A percentile compares a stretch with the other conserved stretches of the same genome.
These are phyloP conservation scores for Epirrita christyi DNA, from an alignment of 2,888 invertebrate species.

Conservation along the genomic window DNA sequence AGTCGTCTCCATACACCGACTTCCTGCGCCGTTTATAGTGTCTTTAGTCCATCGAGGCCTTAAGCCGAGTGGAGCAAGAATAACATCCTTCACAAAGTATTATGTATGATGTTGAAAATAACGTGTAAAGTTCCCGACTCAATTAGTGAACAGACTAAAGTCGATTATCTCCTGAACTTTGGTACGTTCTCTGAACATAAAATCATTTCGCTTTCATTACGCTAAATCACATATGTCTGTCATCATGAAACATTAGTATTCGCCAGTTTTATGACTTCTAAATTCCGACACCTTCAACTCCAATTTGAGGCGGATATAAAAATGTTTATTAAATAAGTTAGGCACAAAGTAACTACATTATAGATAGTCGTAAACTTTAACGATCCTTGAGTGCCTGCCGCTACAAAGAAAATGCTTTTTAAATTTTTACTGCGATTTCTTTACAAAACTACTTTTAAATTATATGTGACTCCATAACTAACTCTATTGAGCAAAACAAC, in stretches of 20 bases:
- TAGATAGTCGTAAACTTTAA: conserved; percentile 12
- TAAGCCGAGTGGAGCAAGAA: too few relatives aligned
- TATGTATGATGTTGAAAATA: conserved; percentile 5
- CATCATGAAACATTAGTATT: conserved; percentile 23
- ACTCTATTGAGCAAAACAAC: too few relatives aligned
- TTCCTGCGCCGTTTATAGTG: too few relatives aligned
- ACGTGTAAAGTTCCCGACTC: conserved; percentile 9
- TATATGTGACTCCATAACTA: too few relatives aligned
- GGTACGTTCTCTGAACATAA: conserved; percentile 10
- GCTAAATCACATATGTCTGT: conserved; percentile 14
- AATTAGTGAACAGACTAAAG: conserved; percentile 12
- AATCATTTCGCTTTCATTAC: conserved; percentile 3
- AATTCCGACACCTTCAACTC: conserved; percentile 3
- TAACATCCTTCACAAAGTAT: too few relatives aligned
- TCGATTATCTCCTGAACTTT: conserved; percentile 12
- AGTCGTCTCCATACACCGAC: too few relatives aligned
- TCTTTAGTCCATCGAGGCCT: too few relatives aligned
- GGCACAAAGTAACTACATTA: conserved; percentile 13
- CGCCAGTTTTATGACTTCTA: conserved; percentile 23
- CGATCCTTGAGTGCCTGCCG: conserved; percentile 27
- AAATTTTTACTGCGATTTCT: conserved; percentile 37
- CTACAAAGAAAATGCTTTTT: conserved; percentile 40
- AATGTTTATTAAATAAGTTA: conserved; percentile 3
- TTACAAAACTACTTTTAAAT: conserved; percentile 37
- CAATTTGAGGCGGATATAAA: conserved; percentile 14